These are phyloP conservation scores for Lynx canadensis DNA, from an alignment of 2,113 vertebrate genomes.

Conservation along the genomic window DNA sequence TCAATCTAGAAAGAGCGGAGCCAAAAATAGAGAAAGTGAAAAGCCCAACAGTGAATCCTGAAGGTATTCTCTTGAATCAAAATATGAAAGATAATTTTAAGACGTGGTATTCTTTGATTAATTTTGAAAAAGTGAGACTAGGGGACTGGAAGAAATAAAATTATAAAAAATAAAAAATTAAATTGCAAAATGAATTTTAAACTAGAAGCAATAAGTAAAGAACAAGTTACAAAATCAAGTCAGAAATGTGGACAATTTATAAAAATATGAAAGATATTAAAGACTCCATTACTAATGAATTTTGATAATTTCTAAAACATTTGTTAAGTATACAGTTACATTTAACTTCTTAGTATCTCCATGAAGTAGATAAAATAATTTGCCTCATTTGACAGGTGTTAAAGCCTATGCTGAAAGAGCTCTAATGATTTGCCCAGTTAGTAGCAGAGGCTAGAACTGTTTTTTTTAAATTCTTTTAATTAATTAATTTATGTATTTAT, in stretches of 20 bases:
- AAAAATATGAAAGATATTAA: constrained; percentile 18
- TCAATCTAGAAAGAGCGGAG: background rate
- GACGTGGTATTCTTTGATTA: background rate
- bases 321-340: background rate
- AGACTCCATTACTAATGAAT: background rate
- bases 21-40: background rate
- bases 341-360: background rate
- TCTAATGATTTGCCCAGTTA: background rate
- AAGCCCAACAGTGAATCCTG: background rate
- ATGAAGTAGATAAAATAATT: background rate
- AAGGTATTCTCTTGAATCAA: background rate
- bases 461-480: background rate
- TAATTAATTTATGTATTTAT: too few species aligned
- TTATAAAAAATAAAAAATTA: constrained; percentile 12
- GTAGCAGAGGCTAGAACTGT: background rate
- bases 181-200: constrained; percentile 28
- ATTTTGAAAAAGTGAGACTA: constrained; percentile 34
- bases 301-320: constrained; percentile 7
- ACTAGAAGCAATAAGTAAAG: constrained; percentile 19
- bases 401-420: background rate
- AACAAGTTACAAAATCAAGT: constrained; percentile 15
- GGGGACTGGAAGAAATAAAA: constrained; percentile 23
- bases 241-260: background rate
- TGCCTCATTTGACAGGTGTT: constrained; percentile 5
- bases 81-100: background rate